Percentiles rank a stretch among this genome's conserved stretches.
These are phyloP conservation scores for Coelopa pilipes DNA, from an alignment of 2,888 invertebrate genomes.

Conservation along the genomic window DNA sequence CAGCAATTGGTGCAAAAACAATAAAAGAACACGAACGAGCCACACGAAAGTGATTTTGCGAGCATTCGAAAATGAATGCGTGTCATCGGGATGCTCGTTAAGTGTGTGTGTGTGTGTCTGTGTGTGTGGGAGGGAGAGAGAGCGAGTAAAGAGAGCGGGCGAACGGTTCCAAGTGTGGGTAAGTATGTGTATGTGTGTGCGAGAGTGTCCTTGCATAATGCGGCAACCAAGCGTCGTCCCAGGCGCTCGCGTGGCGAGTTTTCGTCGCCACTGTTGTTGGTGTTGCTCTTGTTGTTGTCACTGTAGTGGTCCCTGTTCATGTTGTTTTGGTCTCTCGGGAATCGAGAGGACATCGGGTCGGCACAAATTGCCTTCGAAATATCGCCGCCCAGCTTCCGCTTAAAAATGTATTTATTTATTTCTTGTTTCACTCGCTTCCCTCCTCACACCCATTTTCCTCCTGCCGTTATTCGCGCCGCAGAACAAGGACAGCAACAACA, in stretches of 20 bases:
- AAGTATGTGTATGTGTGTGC: neutral
- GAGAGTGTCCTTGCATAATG: conserved; percentile 1
- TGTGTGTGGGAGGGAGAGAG: too few relatives aligned
- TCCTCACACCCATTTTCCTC: neutral
- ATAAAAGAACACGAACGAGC: neutral
- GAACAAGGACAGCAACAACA: conserved; percentile 8
- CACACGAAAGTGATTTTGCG: conserved; percentile 7
- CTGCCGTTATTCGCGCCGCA: neutral
- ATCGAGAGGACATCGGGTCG: conserved; percentile 22
- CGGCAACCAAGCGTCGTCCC: neutral
- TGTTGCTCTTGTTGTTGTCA: neutral
- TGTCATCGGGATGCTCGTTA: conserved; percentile 22
- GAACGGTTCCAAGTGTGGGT: neutral
- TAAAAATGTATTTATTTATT: conserved; percentile 23
- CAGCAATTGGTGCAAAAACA: too few relatives aligned
- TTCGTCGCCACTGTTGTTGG: neutral
- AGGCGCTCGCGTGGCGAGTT: neutral
- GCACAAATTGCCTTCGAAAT: conserved; percentile 29
- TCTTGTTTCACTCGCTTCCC: conserved; percentile 2
- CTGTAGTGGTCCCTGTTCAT: neutral
- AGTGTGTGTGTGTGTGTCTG: conserved; percentile 4
- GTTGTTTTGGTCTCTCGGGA: conserved; percentile 9
- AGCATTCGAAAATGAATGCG: conserved; percentile 21
- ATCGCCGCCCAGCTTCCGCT: conserved; percentile 26
- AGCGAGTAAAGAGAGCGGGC: too few relatives aligned